A percentile compares a stretch with the other conserved stretches of the same genome.
Evolutionary conservation across 2,888 invertebrate genomes (phyloP).

Genomic region (Chaetoderma sp.): DNA sequence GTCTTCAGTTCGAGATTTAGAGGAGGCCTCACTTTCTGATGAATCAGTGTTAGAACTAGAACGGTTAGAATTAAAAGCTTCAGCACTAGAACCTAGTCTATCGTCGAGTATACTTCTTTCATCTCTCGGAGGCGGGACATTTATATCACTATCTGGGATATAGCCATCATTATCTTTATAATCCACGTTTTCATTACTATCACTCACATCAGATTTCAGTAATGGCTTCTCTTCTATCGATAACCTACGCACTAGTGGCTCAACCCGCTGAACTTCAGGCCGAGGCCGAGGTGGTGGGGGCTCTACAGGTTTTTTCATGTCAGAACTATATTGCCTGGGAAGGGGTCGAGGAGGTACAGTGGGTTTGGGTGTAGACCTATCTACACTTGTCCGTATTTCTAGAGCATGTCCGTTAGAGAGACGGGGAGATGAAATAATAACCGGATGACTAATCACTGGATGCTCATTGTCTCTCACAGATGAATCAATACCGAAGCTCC

Average conservation of each 20-base stretch:
- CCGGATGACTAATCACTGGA: not conserved
- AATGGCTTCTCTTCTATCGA: not conserved
- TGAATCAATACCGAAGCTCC: too few species aligned
- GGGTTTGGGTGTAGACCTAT: slow-evolving; percentile 32
- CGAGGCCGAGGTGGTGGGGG: slow-evolving; percentile 41
- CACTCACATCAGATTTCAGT: not conserved
- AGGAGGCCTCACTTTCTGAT: slow-evolving; percentile 13
- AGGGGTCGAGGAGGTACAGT: slow-evolving; percentile 36
- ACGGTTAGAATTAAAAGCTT: slow-evolving; percentile 35
- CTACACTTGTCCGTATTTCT: too few species aligned
- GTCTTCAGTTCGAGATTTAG: slow-evolving; percentile 15
- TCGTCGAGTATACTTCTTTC: slow-evolving; percentile 5
- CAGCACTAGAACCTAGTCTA: slow-evolving; percentile 37
- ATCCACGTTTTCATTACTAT: too few species aligned
- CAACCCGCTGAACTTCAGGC: slow-evolving; percentile 53
- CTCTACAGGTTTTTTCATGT: slow-evolving; percentile 21
- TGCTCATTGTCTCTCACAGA: slow-evolving; percentile 42
- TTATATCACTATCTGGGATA: not conserved
- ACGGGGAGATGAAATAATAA: too few species aligned
- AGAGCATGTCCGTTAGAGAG: too few species aligned
- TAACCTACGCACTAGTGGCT: slow-evolving; percentile 47
- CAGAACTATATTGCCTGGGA: too few species aligned
- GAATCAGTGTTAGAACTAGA: slow-evolving; percentile 23
- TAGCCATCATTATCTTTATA: too few species aligned
- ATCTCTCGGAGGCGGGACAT: too few species aligned